Conservation (phyloP, 2,888 invertebrate genomes). For the Dexiosoma caninum region DNA sequence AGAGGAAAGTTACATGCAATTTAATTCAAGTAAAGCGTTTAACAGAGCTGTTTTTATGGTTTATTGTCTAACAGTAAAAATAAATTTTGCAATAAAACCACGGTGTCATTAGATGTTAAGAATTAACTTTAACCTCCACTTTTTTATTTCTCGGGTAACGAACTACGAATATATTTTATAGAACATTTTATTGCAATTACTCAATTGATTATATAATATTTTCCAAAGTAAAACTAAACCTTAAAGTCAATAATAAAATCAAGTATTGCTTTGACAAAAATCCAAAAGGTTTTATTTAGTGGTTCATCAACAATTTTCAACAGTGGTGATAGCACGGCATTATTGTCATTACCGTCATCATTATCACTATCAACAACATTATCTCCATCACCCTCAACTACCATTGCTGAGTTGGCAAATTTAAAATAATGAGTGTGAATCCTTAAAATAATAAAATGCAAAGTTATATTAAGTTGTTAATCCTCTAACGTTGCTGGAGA, state of each 20-base stretch:
- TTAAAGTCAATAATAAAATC: conserved; percentile 21
- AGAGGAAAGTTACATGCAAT: too few relatives aligned
- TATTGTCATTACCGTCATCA: background rate
- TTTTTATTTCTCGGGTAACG: background rate
- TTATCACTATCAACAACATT: too few relatives aligned
- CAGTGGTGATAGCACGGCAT: background rate
- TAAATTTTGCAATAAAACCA: background rate
- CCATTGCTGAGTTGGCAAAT: conserved; percentile 32
- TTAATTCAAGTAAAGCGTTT: too few relatives aligned
- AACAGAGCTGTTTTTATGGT: too few relatives aligned
- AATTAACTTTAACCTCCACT: background rate
- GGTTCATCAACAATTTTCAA: conserved; percentile 42
- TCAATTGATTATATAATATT: too few relatives aligned
- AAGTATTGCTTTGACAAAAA: background rate
- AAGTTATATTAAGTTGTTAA: conserved; percentile 11
- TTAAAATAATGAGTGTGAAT: conserved; percentile 4
- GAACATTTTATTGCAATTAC: background rate
- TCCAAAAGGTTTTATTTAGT: too few relatives aligned
- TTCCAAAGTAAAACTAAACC: background rate
- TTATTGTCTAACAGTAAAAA: too few relatives aligned
- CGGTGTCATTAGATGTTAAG: background rate
- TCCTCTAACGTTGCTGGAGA: conserved; percentile 9
- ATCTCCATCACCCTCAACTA: background rate
- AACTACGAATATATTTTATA: background rate
- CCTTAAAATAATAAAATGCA: background rate